Conservation (phyloP, 2,113 vertebrate species). For the Myrmophylax atrothorax region DNA sequence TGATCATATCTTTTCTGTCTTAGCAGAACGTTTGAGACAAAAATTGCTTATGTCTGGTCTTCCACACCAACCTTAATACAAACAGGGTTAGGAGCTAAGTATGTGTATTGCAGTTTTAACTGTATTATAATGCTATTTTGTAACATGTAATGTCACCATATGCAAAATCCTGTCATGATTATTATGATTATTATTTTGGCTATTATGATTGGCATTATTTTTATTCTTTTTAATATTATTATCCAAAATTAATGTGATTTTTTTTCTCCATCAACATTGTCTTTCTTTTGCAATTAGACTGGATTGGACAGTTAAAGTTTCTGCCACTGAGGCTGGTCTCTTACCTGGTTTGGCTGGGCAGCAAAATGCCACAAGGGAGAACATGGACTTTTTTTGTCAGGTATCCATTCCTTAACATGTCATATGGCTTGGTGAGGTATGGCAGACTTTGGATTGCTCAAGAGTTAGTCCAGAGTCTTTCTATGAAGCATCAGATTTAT, state of each 20-base stretch:
- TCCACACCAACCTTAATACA: not conserved
- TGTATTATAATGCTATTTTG: not conserved
- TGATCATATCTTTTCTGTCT: not conserved
- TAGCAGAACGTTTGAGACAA: not conserved
- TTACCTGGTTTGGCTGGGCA: not conserved
- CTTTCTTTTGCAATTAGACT: not conserved
- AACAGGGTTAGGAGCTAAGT: not conserved
- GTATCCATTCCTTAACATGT: not conserved
- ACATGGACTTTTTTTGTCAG: not conserved
- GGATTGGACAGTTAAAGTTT: not conserved
- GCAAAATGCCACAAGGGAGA: not conserved
- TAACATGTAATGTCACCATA: not conserved
- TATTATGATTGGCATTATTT: not conserved
- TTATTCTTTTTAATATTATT: not conserved
- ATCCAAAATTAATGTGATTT: not conserved
- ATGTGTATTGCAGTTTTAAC: not conserved
- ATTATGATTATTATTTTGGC: not conserved
- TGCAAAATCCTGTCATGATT: not conserved
- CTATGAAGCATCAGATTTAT: not conserved
- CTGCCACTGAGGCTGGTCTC: not conserved
- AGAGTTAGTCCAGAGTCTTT: not conserved
- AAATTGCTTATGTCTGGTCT: not conserved
- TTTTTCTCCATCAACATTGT: not conserved
- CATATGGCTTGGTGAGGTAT: not conserved
- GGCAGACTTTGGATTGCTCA: not conserved